Percentiles rank a stretch among this genome's conserved stretches.
These are phyloP conservation scores for Lysandra coridon DNA, from an alignment of 2,888 invertebrate species.

Conservation along the genomic window DNA sequence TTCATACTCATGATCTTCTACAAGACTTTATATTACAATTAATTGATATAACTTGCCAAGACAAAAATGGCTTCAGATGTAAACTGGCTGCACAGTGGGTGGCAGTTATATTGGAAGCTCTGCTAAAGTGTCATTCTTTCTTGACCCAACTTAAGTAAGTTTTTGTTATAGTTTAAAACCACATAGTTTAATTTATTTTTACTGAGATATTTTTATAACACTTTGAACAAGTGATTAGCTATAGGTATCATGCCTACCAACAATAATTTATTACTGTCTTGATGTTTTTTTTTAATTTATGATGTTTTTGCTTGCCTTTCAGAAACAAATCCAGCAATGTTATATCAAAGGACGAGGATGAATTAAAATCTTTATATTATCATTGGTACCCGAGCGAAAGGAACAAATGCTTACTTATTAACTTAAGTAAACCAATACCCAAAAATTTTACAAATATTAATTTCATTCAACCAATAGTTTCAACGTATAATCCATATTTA, in stretches of 20 bases:
- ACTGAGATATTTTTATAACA: too few relatives aligned
- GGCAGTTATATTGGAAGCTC: slow-evolving; percentile 68
- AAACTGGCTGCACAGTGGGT: slow-evolving; percentile 78
- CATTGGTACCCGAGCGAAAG: slow-evolving; percentile 69
- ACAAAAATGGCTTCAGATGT: slow-evolving; percentile 52
- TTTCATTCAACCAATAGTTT: slow-evolving; percentile 63
- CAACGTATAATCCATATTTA: slow-evolving; percentile 64
- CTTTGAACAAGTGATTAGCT: too few relatives aligned
- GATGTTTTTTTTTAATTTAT: too few relatives aligned
- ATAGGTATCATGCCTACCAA: too few relatives aligned
- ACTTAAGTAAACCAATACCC: slow-evolving; percentile 62
- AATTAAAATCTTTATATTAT: slow-evolving; percentile 57
- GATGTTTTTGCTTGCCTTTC: slow-evolving; percentile 43
- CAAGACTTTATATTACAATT: slow-evolving; percentile 69
- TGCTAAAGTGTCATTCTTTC: slow-evolving; percentile 63
- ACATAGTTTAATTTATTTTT: too few relatives aligned
- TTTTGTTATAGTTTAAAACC: slow-evolving; percentile 5
- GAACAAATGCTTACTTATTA: slow-evolving; percentile 54
- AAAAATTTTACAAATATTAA: slow-evolving; percentile 57
- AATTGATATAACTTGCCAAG: slow-evolving; percentile 59
- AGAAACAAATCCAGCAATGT: slow-evolving; percentile 48
- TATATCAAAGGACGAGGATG: slow-evolving; percentile 52
- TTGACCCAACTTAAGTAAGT: slow-evolving; percentile 56
- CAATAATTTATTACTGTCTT: too few relatives aligned
- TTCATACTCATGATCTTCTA: slow-evolving; percentile 76